Conservation (phyloP, 2,113 vertebrate genomes). For the Gambusia holbrooki region DNA sequence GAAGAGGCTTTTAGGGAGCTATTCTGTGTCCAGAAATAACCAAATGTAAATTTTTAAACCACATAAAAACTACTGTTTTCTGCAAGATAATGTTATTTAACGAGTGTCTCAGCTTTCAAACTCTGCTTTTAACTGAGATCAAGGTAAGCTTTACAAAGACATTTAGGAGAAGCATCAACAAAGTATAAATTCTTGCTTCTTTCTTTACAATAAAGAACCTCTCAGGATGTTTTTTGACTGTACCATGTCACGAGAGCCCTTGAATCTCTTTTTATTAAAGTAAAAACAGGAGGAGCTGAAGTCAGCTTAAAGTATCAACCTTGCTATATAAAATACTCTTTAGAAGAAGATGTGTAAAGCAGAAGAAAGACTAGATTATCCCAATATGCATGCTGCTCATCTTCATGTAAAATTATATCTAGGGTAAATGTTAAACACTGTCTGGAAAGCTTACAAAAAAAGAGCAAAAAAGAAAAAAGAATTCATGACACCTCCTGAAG, state of each 20-base stretch:
- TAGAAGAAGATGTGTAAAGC: neutral
- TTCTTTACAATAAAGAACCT: constrained; percentile 21
- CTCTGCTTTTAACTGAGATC: neutral
- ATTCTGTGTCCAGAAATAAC: constrained; percentile 36
- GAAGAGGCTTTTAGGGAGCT: constrained; percentile 46
- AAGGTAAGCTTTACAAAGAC: neutral
- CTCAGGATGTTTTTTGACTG: constrained; percentile 4
- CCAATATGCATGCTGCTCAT: neutral
- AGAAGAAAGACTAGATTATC: neutral
- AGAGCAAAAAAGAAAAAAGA: no score
- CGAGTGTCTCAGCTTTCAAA: constrained; percentile 2
- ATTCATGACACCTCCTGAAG: neutral
- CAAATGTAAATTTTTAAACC: constrained; percentile 34
- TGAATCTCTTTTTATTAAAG: constrained; percentile 13
- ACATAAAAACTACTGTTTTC: constrained; percentile 14
- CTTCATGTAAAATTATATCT: neutral
- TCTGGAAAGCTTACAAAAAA: constrained; percentile 5
- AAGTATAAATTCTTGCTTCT: constrained; percentile 26
- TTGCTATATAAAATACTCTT: constrained; percentile 8
- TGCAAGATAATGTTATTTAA: constrained; percentile 1
- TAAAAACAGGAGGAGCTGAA: constrained; percentile 1
- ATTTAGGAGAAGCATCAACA: constrained; percentile 26
- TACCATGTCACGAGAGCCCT: neutral
- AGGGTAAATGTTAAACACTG: constrained; percentile 4
- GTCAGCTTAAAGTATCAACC: neutral